Percentiles rank a stretch among this genome's conserved stretches.
phyloP scores from a whole-genome alignment of 2,888 invertebrate species.

The Capitulum mitella region DNA sequence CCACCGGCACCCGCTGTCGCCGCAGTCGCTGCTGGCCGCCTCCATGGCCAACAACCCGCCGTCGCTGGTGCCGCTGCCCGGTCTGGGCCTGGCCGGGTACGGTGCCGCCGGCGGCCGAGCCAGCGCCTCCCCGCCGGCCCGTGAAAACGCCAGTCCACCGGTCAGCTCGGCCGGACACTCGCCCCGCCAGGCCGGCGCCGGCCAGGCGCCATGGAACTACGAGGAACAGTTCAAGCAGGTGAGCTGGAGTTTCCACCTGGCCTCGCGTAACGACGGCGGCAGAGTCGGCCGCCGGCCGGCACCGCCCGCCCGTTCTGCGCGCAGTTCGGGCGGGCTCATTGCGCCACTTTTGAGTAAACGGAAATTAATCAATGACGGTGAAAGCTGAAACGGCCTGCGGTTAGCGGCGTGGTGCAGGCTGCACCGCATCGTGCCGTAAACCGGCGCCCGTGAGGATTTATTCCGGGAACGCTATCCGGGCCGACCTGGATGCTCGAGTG shows the following conservation, averaged over 20 bases:
- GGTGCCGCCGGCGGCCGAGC: not conserved
- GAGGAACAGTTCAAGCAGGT: slow-evolving; percentile 26
- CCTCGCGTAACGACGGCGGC: too few relatives aligned
- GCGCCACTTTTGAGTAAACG: not conserved
- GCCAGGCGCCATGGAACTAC: slow-evolving; percentile 2
- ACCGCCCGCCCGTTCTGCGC: too few relatives aligned
- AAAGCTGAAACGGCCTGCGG: not conserved
- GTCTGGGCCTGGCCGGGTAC: not conserved
- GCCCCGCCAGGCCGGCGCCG: not conserved
- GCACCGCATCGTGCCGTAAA: not conserved
- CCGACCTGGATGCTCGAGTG: not conserved
- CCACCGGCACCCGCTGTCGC: slow-evolving; percentile 10
- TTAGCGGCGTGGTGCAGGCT: not conserved
- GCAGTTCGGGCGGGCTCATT: not conserved
- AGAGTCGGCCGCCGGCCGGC: too few relatives aligned
- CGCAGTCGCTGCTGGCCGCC: slow-evolving; percentile 20
- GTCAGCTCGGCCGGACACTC: not conserved
- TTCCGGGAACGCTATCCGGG: not conserved
- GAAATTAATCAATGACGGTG: not conserved
- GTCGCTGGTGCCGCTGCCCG: slow-evolving; percentile 13
- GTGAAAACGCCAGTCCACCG: not conserved
- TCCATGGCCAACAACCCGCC: not conserved
- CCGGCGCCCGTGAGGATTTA: not conserved
- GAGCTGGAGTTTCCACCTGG: too few relatives aligned
- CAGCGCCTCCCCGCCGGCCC: not conserved